phyloP scores from a whole-genome alignment of 1,140 invertebrate species.

The Ladona fulva region DNA sequence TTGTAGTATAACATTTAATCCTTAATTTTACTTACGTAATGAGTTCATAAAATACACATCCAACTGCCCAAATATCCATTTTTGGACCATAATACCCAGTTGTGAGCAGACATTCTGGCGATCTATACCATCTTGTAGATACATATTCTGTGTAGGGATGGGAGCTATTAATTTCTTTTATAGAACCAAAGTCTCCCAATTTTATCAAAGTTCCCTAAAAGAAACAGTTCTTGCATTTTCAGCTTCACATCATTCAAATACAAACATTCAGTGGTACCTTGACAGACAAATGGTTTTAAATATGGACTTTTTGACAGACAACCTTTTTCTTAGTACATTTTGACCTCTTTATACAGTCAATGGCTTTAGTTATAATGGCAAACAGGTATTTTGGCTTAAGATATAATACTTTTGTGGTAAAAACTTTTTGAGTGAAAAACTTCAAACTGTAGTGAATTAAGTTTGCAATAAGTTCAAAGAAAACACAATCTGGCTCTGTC shows the following conservation, averaged over 20 bases:
- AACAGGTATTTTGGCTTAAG: too few relatives aligned
- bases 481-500: too few relatives aligned
- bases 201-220: conserved; percentile 48
- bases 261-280: background rate
- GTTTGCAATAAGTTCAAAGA: too few relatives aligned
- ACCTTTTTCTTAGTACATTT: background rate
- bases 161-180: conserved; percentile 44
- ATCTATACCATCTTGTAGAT: conserved; percentile 59
- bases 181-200: conserved; percentile 53
- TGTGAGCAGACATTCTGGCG: conserved; percentile 59
- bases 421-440: too few relatives aligned
- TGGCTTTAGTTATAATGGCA: background rate
- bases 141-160: conserved; percentile 62
- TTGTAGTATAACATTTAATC: too few relatives aligned
- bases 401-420: too few relatives aligned
- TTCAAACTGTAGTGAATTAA: too few relatives aligned
- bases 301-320: background rate
- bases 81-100: conserved; percentile 55
- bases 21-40: conserved; percentile 50
- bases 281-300: background rate
- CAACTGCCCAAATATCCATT: conserved; percentile 63
- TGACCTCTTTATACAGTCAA: background rate
- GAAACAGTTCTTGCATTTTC: background rate
- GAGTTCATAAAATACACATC: conserved; percentile 62
- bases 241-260: background rate